Conservation (phyloP, 2,113 vertebrate species). For the Argyrosomus japonicus region DNA sequence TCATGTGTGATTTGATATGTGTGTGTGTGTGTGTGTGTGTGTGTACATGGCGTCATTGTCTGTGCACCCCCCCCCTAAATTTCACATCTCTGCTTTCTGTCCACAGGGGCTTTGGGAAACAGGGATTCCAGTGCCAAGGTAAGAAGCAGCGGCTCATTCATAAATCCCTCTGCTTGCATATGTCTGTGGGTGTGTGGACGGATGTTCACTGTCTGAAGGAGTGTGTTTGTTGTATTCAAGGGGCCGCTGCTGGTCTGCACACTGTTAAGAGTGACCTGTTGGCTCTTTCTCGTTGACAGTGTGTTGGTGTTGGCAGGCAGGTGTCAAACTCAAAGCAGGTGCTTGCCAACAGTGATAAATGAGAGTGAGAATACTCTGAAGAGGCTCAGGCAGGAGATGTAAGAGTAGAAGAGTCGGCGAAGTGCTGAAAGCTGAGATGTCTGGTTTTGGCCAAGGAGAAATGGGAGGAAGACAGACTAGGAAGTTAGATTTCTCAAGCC, state of each 20-base stretch:
- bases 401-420: slow-evolving; percentile 70
- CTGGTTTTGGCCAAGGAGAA: slow-evolving; percentile 53
- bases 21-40: not conserved
- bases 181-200: slow-evolving; percentile 67
- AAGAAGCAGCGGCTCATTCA: slow-evolving; percentile 69
- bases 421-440: slow-evolving; percentile 70
- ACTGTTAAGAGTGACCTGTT: slow-evolving; percentile 62
- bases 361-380: slow-evolving; percentile 57
- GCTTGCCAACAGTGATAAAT: slow-evolving; percentile 63
- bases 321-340: slow-evolving; percentile 68
- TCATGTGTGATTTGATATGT: slow-evolving; percentile 37
- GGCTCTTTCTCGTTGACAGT: slow-evolving; percentile 44
- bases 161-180: slow-evolving; percentile 64
- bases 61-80: slow-evolving; percentile 22
- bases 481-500: slow-evolving; percentile 53
- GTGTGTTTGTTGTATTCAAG: slow-evolving; percentile 48
- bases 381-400: slow-evolving; percentile 52
- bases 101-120: slow-evolving; percentile 83
- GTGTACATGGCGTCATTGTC: slow-evolving; percentile 27
- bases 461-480: slow-evolving; percentile 45
- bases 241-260: slow-evolving; percentile 38
- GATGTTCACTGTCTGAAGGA: slow-evolving; percentile 58
- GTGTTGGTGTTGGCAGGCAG: slow-evolving; percentile 66
- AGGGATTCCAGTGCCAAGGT: slow-evolving; percentile 86
- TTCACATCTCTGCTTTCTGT: slow-evolving; percentile 65